A percentile compares a stretch with the other conserved stretches of the same genome.
Evolutionary conservation across 64 coral and sea anemone genomes (phyloP).

Genomic region (Dendronephthya gigantea): DNA sequence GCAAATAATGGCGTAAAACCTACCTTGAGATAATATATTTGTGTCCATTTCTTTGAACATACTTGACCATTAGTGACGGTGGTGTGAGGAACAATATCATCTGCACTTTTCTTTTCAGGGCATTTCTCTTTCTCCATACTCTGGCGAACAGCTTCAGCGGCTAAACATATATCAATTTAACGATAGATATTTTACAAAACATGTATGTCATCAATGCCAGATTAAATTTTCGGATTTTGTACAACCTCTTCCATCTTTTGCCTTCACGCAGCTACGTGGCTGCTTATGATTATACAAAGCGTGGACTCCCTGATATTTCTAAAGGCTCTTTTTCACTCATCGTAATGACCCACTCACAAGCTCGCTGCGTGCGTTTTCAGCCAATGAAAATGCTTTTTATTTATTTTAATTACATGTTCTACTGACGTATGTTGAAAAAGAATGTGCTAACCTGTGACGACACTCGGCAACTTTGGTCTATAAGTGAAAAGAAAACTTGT

Average conservation of each 20-base stretch:
- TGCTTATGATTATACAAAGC: background rate
- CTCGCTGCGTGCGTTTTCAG: no score
- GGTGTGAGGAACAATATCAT: slow-evolving; percentile 48
- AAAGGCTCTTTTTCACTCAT: no score
- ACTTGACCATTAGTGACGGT: slow-evolving; percentile 71
- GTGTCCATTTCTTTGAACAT: slow-evolving; percentile 95
- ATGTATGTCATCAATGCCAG: background rate
- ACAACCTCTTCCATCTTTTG: no score
- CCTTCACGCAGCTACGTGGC: no score
- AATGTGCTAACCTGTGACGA: background rate
- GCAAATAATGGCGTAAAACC: background rate
- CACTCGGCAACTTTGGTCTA: slow-evolving; percentile 16
- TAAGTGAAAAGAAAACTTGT: background rate
- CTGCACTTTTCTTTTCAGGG: background rate
- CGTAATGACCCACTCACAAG: no score
- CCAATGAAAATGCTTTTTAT: no score
- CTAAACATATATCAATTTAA: background rate
- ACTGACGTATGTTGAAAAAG: background rate
- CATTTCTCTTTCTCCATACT: slow-evolving; percentile 1
- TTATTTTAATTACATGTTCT: no score
- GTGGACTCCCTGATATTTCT: no score
- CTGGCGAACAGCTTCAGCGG: slow-evolving; percentile 31
- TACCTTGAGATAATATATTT: slow-evolving; percentile 96
- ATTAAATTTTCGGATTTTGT: no score
- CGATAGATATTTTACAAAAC: background rate